phyloP scores from a whole-genome alignment of 1,140 invertebrate genomes.

The Bilobella aurantiaca region DNA sequence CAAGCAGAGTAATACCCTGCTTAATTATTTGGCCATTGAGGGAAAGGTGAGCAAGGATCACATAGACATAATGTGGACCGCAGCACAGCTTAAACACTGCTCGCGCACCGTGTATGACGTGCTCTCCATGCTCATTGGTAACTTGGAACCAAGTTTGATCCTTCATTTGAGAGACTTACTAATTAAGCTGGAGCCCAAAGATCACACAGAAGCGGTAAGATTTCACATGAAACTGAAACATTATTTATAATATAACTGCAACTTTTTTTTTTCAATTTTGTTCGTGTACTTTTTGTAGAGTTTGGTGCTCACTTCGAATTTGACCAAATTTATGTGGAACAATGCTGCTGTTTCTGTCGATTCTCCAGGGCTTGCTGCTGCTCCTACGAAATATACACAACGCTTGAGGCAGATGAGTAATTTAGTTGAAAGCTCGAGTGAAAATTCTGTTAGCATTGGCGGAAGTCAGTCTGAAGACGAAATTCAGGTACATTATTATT shows the following conservation, averaged over 20 bases:
- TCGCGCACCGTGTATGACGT: constrained; percentile 84
- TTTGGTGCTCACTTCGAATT: constrained; percentile 52
- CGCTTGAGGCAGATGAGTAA: constrained; percentile 3
- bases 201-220: constrained; percentile 77
- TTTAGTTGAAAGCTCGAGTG: constrained; percentile 24
- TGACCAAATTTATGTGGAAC: constrained; percentile 54
- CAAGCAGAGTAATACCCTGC: constrained; percentile 84
- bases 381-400: not conserved
- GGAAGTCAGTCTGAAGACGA: constrained; percentile 32
- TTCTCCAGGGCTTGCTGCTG: not conserved
- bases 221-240: too few species aligned
- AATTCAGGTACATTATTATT: constrained; percentile 19
- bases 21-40: constrained; percentile 85
- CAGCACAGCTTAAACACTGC: constrained; percentile 87
- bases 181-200: constrained; percentile 70
- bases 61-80: constrained; percentile 85
- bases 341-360: constrained; percentile 25
- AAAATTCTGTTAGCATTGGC: constrained; percentile 36
- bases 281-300: not conserved
- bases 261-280: not conserved
- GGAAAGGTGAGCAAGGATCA: constrained; percentile 80
- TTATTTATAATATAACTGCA: not conserved
- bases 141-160: constrained; percentile 73
- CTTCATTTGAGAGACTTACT: constrained; percentile 75
- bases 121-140: constrained; percentile 76